A percentile compares a stretch with the other conserved stretches of the same genome.
Evolutionary conservation across 30 jellyfish, hydroid and myxozoan species (phyloP).

Genomic region (Aurelia aurita): DNA sequence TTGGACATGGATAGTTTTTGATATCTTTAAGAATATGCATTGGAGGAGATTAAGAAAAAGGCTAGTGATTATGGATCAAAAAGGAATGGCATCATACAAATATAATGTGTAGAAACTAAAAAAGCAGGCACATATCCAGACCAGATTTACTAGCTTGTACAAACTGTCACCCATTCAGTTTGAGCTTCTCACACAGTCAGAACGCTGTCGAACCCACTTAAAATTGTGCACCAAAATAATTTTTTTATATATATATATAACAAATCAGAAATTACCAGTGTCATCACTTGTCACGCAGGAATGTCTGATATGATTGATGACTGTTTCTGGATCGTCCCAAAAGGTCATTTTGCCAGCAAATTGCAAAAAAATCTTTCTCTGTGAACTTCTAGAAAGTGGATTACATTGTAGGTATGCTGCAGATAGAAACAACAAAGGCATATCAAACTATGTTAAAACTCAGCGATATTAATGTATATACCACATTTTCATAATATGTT

Average conservation of each 20-base stretch:
- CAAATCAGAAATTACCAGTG: slow-evolving; percentile 72
- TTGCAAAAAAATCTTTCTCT: too few relatives aligned
- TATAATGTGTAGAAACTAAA: neutral
- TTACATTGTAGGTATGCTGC: too few relatives aligned
- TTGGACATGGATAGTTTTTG: too few relatives aligned
- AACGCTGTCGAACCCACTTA: neutral
- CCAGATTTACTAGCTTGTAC: neutral
- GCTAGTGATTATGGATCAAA: neutral
- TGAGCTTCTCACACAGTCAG: too few relatives aligned
- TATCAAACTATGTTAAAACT: too few relatives aligned
- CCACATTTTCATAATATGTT: too few relatives aligned
- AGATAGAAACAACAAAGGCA: too few relatives aligned
- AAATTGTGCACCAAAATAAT: neutral
- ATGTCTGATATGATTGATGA: slow-evolving; percentile 94
- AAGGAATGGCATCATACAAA: neutral
- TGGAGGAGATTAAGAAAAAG: neutral
- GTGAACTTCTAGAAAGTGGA: too few relatives aligned
- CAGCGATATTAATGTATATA: too few relatives aligned
- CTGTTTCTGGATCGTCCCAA: slow-evolving; percentile 98
- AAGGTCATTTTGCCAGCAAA: slow-evolving; percentile 70
- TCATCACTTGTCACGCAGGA: slow-evolving; percentile 98
- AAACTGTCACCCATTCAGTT: too few relatives aligned
- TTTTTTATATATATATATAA: neutral
- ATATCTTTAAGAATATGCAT: too few relatives aligned
- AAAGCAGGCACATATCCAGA: too few relatives aligned